A percentile compares a stretch with the other conserved stretches of the same genome.
phyloP scores from a whole-genome alignment of 2,888 invertebrate genomes.

The Halocaridina rubra region DNA sequence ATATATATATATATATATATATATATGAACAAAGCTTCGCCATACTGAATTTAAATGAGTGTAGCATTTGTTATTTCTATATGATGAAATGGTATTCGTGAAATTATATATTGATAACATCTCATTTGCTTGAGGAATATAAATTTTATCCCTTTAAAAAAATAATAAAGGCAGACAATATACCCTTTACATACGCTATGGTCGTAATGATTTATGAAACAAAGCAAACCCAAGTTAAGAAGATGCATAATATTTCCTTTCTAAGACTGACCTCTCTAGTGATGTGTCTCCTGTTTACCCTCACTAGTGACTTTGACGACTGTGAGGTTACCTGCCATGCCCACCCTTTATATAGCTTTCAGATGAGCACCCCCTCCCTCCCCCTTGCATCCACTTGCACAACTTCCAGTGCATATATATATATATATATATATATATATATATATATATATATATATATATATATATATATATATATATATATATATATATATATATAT shows the following conservation, averaged over 20 bases:
- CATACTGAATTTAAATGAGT: too few relatives aligned
- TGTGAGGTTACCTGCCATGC: not conserved
- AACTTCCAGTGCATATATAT: not conserved
- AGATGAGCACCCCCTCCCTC: not conserved
- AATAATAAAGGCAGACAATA: too few relatives aligned
- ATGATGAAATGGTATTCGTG: too few relatives aligned
- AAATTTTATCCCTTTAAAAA: too few relatives aligned
- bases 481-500: constrained; percentile 21
- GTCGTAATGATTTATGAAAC: not conserved
- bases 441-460: not conserved
- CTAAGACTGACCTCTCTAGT: constrained; percentile 14
- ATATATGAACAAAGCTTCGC: not conserved
- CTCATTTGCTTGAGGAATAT: too few relatives aligned
- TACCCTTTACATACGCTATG: not conserved
- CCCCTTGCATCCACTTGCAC: not conserved
- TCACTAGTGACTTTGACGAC: constrained; percentile 9
- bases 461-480: constrained; percentile 27
- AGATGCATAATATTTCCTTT: too few relatives aligned
- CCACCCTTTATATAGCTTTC: not conserved
- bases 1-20: not conserved
- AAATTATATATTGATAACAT: too few relatives aligned
- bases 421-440: not conserved
- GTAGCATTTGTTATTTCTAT: too few relatives aligned
- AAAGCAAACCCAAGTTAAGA: not conserved
- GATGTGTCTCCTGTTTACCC: not conserved